Base-by-base conservation (phyloP, 2,797 vertebrate genomes). In the Pachyuromys duprasi region DNA sequence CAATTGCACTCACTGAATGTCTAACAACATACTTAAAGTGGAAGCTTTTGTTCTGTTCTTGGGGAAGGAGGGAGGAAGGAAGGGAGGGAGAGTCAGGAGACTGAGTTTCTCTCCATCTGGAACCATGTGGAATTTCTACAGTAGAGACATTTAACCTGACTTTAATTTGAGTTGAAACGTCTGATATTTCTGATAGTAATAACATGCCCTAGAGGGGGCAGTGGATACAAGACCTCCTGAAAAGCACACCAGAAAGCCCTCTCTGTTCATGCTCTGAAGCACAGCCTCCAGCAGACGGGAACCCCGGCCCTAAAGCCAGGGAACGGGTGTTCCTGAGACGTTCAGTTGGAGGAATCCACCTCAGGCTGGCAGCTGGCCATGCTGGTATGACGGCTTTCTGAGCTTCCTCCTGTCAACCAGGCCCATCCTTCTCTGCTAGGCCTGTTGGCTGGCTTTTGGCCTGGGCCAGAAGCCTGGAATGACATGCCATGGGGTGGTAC, bases 171-270 rank as follows among this genome's bases (percentile, higher is more conserved):
- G 96, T 96, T 90, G 91, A 98, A 98, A 97, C 12, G 90, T 97
- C 98, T 98, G 98, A 98, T 98, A 98, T 98, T 98, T 98, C 97
- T 98, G 98, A 98, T 98, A 98, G 98, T 76, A 97, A 98, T 98
- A 98, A 97, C 97, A 78, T 94, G 97, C 94, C 72, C 39, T 96
- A 96, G 96, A 95, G 93, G 91, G 45, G 76, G 95, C 55, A 42
- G 65, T 63, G 39, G 91, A 8, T 90, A 49, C 39, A 92, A 94
- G 74, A 2, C 57, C 89, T 93, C 81, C 74, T 97, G 89, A 90
- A 97, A 97, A 95, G 93, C 94, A 91, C 22, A 93, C 95, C 20
- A 96, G 88, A 97, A 96, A 96, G 84, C 94, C 67, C 74, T 96
- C 96, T 96, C 95, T 90, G 86, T 97, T 94, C 89, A 42, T 95